Evolutionary conservation across 2,888 invertebrate species (phyloP).

Genomic region (Drosophila tripunctata): DNA sequence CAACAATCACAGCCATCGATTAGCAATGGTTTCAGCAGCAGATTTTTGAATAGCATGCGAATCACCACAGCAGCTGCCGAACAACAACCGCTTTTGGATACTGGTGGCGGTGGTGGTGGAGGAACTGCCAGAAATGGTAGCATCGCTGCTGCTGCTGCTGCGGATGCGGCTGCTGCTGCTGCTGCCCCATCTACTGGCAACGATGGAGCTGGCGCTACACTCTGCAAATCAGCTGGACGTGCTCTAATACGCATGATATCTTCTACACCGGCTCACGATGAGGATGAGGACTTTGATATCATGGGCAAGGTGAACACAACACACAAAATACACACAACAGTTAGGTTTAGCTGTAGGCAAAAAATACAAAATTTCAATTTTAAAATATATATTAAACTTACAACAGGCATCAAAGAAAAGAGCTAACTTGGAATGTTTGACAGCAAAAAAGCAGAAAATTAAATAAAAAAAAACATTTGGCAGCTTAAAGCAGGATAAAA

Average conservation of each 20-base stretch:
- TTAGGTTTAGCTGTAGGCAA: neutral
- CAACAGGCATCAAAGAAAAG: no score
- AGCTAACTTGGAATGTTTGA: no score
- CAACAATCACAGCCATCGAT: conserved; percentile 27
- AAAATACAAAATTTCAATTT: no score
- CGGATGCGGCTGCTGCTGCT: conserved; percentile 1
- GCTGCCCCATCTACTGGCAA: conserved; percentile 16
- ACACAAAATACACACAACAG: no score
- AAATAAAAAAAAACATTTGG: no score
- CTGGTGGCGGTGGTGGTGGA: conserved; percentile 40
- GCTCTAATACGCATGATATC: conserved; percentile 81
- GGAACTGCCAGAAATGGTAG: conserved; percentile 3
- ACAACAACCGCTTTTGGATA: conserved; percentile 66
- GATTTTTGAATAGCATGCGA: conserved; percentile 57
- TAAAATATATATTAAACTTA: no score
- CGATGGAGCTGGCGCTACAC: conserved; percentile 66
- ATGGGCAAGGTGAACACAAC: conserved; percentile 79
- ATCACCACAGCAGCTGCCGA: conserved; percentile 44
- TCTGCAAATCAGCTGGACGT: conserved; percentile 75
- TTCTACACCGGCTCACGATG: conserved; percentile 60
- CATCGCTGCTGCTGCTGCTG: conserved; percentile 4
- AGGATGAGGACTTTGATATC: conserved; percentile 79
- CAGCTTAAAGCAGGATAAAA: no score
- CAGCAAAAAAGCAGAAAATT: no score
- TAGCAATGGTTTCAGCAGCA: conserved; percentile 59